phyloP scores from a whole-genome alignment of 2,888 invertebrate species.

The Boloria euphrosyne region DNA sequence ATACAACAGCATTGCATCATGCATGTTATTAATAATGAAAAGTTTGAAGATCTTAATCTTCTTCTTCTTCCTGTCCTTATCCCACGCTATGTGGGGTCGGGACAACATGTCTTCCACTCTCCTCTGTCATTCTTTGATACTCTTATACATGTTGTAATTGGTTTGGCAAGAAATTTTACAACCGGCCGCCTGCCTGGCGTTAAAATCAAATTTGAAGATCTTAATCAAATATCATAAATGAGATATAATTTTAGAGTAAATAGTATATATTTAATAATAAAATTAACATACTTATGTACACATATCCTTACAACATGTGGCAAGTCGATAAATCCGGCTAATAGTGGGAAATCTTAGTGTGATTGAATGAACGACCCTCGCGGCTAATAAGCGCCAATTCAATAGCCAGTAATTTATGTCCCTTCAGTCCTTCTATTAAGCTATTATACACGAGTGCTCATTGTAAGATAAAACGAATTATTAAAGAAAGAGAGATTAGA shows the following conservation, averaged over 20 bases:
- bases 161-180: no score
- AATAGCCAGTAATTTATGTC: constrained; percentile 39
- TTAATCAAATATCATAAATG: no score
- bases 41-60: no score
- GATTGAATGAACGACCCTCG: constrained; percentile 28
- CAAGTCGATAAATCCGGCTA: constrained; percentile 33
- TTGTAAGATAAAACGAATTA: constrained; percentile 22
- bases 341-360: constrained; percentile 37
- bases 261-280: not conserved
- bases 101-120: no score
- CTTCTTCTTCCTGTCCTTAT: no score
- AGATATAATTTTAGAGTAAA: not conserved
- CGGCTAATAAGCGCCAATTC: constrained; percentile 32
- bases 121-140: no score
- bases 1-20: no score
- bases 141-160: no score
- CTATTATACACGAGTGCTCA: constrained; percentile 32
- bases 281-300: not conserved
- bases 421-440: constrained; percentile 30
- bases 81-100: no score
- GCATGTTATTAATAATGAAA: no score
- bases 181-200: no score
- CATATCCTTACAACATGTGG: constrained; percentile 13
- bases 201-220: no score
- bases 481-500: constrained; percentile 13